Base-by-base conservation (phyloP, 1,140 invertebrate genomes). In the Mactra quadrangularis region DNA sequence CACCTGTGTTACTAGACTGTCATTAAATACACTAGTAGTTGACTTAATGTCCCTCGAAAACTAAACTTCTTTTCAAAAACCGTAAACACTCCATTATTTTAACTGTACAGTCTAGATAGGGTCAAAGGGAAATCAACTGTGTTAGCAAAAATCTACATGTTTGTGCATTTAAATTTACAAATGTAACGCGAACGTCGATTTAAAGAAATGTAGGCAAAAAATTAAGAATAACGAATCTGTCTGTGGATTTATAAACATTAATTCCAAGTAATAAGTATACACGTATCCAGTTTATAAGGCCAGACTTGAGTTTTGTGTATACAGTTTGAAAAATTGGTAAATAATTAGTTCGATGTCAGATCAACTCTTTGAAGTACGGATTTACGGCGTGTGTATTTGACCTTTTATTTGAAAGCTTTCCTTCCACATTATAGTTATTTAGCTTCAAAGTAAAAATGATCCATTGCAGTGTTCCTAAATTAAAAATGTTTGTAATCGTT, bases 241-340 rank as follows among this genome's bases (percentile, higher is more conserved):
- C 38, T 15, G 15, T 6, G 6, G 15, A 19, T 47, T 78, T 50
- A 81, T 81, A 70, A 81, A 81, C 64, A 71, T 59, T 79, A 68
- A 81, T 81, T 81, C 47, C 77, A 59, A 50, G 62, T 50, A 35
- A 59, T 81, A 45, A 50, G 59, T 52, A 25, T 47, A 57, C 22
- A 81, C 19, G 57, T 81, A n/a, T 50, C 77, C 41, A 50, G 55
- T 68, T 60, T 41, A 81, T 47, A 70, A 50, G 50, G 19, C 53
- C 66, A 70, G 77, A 71, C 66, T 45, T 50, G 57, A 68, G 17
- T 71, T 31, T 81, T 52, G 71, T 41, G 77, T 81, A 81, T 82
- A 82, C 68, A 35, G 59, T 87, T 88, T 88, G 87, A 88, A 87
- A 88, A 88, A 88, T 88, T 50, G 78, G 71, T 38, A 88, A 87